Base-by-base conservation (phyloP, 2,888 invertebrate species). In the Baccha elongata region DNA sequence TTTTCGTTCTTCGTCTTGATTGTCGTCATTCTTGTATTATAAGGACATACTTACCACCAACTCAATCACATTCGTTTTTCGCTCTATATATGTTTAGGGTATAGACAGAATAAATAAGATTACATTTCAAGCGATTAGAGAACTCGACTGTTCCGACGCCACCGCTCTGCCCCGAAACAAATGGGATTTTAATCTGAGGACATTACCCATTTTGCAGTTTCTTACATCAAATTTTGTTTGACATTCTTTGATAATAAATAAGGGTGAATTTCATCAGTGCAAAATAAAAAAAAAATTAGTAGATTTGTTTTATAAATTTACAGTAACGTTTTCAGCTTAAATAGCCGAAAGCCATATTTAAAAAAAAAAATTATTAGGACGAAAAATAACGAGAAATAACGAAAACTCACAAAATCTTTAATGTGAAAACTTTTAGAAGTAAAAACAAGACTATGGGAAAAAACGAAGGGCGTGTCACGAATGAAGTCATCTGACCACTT, bases 111-210 rank as follows among this genome's bases (percentile, higher is more conserved):
- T 64, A 76, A 53, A 58, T 67, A 58, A 65, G 62, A 83, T 83
- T 78, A 76, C 64, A 78, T 83, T 73, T 78, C 62, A 58, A 78
- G 68, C 78, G 78, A 73, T 83, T 83, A 83, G 67, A 76, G 46
- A 40, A 37, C 52, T 29, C 35, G 29, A 32, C 17, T 50, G 19
- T 37, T 48, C 58, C 58, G 1, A 6, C 19, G 4, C 44, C 5
- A 3, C 21, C 10, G 19, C 11, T 13, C 21, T 35, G 35, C 35
- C 17, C 37, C 6, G 21, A 35, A 26, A 3, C 44, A 37, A 83
- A 83, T 83, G 83, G 72, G 83, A 78, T 83, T 83, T 83, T 83
- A 83, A 83, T 83, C 83, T 83, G 55, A 78, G 73, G 78, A 83
- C 83, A 83, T 78, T 73, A 73, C 72, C 50, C 78, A 32, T 58